Evolutionary conservation across 2,797 vertebrate genomes (phyloP), one percentile per base, ranked within the genome.

Genomic region (Lithobates sylvaticus): DNA sequence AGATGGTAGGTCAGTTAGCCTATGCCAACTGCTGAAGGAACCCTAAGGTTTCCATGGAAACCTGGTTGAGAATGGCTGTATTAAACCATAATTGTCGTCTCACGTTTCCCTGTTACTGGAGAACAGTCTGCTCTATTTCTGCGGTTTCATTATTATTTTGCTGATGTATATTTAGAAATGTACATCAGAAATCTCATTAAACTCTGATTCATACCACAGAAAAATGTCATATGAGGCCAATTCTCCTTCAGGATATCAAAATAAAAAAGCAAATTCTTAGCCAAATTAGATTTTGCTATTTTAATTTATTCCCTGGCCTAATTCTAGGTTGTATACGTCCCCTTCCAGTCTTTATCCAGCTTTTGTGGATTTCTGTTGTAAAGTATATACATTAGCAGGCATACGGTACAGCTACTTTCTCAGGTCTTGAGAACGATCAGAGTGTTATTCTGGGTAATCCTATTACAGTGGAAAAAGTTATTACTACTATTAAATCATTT

Each of bases 401-500:
- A 81, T 44, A 80, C 71, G 21, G 29, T 47, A 80, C 27, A n/a
- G 54, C 50, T 80, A 44, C 78, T 81, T 71, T 58, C 68, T 68
- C 6, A 36, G 70, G 47, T 71, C 68, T 81, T 29, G 67, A 58
- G 23, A 58, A 36, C 21, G 21, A 69, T 81, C 54, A 70, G 67
- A 1, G 39, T 80, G 21, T 50, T 69, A 50, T 68, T 80, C 27
- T 80, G 44, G 67, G 54, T 81, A 81, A 81, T 81, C 78, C 67
- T 54, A 81, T 81, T 81, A 81, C 70, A 34, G 50, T 71, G 44
- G 68, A 81, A 70, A 54, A 71, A 47, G 69, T 81, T 81, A 71
- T 81, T 68, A 81, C 68, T 81, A 69, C 54, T 71, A 81, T 71
- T 81, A 81, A 81, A 81, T 71, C 10, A 69, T 69, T 81, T 81